Evolutionary conservation across 2,113 vertebrate species (phyloP), one percentile per base, ranked within the genome.

Genomic region (Ameiurus melas): DNA sequence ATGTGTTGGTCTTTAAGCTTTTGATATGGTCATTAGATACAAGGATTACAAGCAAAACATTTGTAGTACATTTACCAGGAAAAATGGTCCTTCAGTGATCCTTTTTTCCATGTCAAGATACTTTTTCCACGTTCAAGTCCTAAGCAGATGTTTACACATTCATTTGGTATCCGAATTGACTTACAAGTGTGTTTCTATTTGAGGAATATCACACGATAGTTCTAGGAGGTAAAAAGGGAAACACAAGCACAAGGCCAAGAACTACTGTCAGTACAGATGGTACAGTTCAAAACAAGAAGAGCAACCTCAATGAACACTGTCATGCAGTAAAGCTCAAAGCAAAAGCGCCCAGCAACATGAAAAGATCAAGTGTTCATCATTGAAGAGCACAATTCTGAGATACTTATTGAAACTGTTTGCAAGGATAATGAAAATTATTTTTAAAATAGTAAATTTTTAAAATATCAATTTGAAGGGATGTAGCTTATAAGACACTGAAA

Each of bases 91-190:
- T 85, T 87, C 84, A 90, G 86, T 89, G n/a, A 39, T 83, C 36
- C 2, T 16, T 85, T 88, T 85, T 57, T 87, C 71, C 86, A 90
- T 68, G 39, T 88, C 88, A 77, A 89, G 89, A 60, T 25, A 14
- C 91, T 81, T 77, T 89, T 78, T 71, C n/a, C 47, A 78, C 25
- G 27, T 51, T 16, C 25, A 90, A 70, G 83, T 71, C 68, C 36
- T 81, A 14, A 33, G 80, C 81, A 86, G 86, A 91, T 87, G 78
- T 91, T 30, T 30, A 80, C 27, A 51, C 25, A 33, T 57, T 19
- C 1, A 57, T 78, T 7, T 78, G 25, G 27, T 80, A 19, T 57
- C 8, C 0, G 2, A 30, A 80, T 30, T 55, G 2, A 78, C 3
- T 9, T 73, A 77, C 39, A 7, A 77, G 43, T 51, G n/a, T 36